phyloP scores from a whole-genome alignment of 2,888 invertebrate genomes.

The Morpho helenor region DNA sequence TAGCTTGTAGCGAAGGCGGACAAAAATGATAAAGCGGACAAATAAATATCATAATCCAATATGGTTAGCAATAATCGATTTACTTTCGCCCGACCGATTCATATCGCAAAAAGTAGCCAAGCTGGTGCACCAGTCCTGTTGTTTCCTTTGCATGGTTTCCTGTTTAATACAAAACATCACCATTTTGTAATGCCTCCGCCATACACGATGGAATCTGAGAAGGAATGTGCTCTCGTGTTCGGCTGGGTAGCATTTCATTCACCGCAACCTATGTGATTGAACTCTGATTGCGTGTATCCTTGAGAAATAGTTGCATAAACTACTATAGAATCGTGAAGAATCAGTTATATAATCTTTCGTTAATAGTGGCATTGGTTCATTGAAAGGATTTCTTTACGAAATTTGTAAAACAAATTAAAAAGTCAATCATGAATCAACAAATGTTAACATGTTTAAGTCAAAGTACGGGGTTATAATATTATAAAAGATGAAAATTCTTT shows the following conservation, averaged over 20 bases:
- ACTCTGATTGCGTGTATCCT: conserved; percentile 57
- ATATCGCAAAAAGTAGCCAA: conserved; percentile 56
- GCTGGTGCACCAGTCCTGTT: conserved; percentile 33
- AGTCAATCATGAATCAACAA: background rate
- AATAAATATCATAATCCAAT: conserved; percentile 37
- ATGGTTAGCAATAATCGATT: conserved; percentile 55
- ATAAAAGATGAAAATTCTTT: no score
- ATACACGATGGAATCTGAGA: conserved; percentile 18
- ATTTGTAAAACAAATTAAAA: background rate
- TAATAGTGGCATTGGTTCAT: conserved; percentile 7
- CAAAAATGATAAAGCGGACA: conserved; percentile 10
- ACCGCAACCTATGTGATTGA: conserved; percentile 66
- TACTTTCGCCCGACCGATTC: conserved; percentile 62
- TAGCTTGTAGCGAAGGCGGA: conserved; percentile 8
- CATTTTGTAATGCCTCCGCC: conserved; percentile 30
- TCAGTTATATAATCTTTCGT: conserved; percentile 28
- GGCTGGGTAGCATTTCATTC: conserved; percentile 59
- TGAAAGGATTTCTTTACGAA: background rate
- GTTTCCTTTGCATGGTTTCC: conserved; percentile 42
- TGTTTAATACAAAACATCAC: conserved; percentile 33
- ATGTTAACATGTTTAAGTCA: no score
- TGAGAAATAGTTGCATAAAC: conserved; percentile 55
- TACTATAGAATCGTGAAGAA: conserved; percentile 27
- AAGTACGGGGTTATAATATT: no score
- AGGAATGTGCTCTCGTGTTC: conserved; percentile 35